phyloP scores from a whole-genome alignment of 2,888 invertebrate genomes.

The Lasioglossum malachurum region DNA sequence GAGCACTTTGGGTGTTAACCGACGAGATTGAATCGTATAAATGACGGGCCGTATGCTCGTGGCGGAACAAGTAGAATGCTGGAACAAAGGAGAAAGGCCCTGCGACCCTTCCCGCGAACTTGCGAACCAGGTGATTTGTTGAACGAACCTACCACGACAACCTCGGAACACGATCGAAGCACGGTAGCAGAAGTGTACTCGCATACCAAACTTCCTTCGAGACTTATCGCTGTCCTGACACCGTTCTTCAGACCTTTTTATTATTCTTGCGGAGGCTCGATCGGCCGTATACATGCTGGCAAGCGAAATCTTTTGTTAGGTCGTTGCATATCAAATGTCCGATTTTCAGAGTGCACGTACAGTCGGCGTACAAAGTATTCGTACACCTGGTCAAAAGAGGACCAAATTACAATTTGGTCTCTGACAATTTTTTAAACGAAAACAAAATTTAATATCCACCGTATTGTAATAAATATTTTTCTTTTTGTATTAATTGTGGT shows the following conservation, averaged over 20 bases:
- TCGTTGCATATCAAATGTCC: no score
- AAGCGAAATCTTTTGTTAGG: no score
- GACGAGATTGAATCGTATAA: slow-evolving; percentile 68
- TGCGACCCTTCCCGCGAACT: slow-evolving; percentile 27
- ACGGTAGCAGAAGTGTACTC: neutral
- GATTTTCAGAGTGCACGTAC: no score
- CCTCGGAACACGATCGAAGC: neutral
- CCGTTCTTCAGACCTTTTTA: neutral
- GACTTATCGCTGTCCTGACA: neutral
- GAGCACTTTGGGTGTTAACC: slow-evolving; percentile 58
- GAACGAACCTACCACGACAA: neutral
- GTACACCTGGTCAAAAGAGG: no score
- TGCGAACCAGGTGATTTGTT: slow-evolving; percentile 44
- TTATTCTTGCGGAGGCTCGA: no score
- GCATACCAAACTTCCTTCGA: neutral
- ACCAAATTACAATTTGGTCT: no score
- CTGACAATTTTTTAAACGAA: no score
- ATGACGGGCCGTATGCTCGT: slow-evolving; percentile 24
- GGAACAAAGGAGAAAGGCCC: slow-evolving; percentile 32
- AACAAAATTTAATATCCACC: no score
- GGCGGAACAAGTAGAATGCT: slow-evolving; percentile 35
- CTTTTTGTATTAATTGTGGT: no score
- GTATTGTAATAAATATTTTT: no score
- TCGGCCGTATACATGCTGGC: no score
- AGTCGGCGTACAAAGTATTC: no score